Conservation (phyloP, 2,797 vertebrate species). For the Alosa sapidissima region DNA sequence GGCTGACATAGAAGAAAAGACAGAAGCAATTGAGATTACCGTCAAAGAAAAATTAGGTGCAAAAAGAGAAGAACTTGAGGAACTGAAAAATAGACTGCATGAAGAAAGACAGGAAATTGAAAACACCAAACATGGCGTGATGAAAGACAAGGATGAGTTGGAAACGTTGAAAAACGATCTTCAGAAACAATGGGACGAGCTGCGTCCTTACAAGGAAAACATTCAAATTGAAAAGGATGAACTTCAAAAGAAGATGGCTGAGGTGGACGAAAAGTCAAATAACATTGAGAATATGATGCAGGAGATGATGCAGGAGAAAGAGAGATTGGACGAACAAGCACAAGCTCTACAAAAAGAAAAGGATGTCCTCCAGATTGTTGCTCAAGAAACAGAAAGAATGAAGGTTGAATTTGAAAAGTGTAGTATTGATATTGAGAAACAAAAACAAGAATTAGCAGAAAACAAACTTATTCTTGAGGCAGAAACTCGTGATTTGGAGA, state of each 20-base stretch:
- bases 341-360: background rate
- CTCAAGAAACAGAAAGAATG: constrained; percentile 13
- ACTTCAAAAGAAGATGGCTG: too few species aligned
- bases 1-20: constrained; percentile 16
- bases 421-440: background rate
- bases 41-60: background rate
- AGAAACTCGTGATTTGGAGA: constrained; percentile 28
- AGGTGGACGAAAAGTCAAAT: too few species aligned
- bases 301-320: too few species aligned
- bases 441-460: constrained; percentile 20
- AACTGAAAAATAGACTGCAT: constrained; percentile 11
- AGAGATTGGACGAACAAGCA: background rate
- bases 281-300: too few species aligned
- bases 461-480: constrained; percentile 23
- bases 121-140: constrained; percentile 5
- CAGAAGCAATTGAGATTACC: background rate
- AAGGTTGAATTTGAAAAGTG: constrained; percentile 1
- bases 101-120: constrained; percentile 7
- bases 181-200: too few species aligned
- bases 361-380: constrained; percentile 23
- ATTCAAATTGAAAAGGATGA: too few species aligned
- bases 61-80: constrained; percentile 28
- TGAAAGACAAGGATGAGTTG: too few species aligned
- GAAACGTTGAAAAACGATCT: too few species aligned
- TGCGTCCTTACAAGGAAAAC: too few species aligned